Evolutionary conservation across 2,113 vertebrate genomes (phyloP).

Genomic region (Ophiodon elongatus): DNA sequence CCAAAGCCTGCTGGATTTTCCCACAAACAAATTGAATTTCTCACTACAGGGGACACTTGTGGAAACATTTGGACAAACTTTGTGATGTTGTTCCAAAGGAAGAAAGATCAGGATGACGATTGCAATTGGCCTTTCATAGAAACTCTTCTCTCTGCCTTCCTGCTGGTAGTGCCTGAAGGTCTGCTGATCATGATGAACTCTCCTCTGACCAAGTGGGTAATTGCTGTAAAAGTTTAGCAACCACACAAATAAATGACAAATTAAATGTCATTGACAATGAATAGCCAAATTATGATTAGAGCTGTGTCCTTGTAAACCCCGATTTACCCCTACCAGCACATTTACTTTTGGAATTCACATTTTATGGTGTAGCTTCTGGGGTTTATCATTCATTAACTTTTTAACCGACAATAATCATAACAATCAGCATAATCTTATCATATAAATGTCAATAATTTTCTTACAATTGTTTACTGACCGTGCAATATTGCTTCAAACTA

Average conservation of each 20-base stretch:
- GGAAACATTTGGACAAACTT: slow-evolving; percentile 6
- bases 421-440: neutral
- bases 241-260: neutral
- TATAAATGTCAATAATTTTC: neutral
- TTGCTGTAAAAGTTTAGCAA: neutral
- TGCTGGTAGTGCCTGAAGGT: neutral
- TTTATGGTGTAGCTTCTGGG: slow-evolving; percentile 2
- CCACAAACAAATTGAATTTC: slow-evolving; percentile 24
- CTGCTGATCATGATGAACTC: neutral
- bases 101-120: neutral
- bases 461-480: too few species aligned
- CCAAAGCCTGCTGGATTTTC: slow-evolving; percentile 59
- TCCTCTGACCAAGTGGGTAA: slow-evolving; percentile 15
- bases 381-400: neutral
- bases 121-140: neutral
- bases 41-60: slow-evolving; percentile 29
- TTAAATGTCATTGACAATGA: slow-evolving; percentile 11
- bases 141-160: neutral
- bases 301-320: neutral
- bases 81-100: neutral
- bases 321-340: neutral
- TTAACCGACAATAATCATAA: neutral
- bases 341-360: neutral
- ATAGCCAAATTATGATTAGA: neutral
- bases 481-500: neutral